phyloP scores from a whole-genome alignment of 1,140 invertebrate species.

The Tetramorium simillimum region DNA sequence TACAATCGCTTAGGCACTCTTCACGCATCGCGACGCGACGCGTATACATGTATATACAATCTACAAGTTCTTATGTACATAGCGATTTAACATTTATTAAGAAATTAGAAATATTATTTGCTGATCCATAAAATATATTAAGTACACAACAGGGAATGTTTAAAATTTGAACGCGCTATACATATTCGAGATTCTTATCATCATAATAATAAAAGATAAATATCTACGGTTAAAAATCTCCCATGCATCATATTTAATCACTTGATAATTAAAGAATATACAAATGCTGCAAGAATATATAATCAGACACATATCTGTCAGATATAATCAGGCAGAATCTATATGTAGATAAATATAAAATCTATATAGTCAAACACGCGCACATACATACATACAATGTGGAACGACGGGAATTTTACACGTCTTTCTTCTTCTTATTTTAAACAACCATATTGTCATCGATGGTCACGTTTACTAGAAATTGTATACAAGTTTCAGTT shows the following conservation, averaged over 20 bases:
- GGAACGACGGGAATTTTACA: not conserved
- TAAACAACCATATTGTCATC: not conserved
- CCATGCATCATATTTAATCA: not conserved
- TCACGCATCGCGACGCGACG: conserved; percentile 52
- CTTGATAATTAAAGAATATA: conserved; percentile 18
- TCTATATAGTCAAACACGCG: not conserved
- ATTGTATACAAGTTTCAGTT: conserved; percentile 37
- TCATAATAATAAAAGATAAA: conserved; percentile 40
- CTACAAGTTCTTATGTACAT: conserved; percentile 58
- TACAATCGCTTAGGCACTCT: conserved; percentile 57
- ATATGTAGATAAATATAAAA: not conserved
- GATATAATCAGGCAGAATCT: not conserved
- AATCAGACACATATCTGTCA: not conserved
- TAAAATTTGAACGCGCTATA: conserved; percentile 45
- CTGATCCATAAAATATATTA: conserved; percentile 73
- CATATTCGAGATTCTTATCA: conserved; percentile 36
- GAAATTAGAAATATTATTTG: conserved; percentile 39
- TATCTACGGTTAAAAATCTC: conserved; percentile 24
- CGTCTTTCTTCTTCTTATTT: not conserved
- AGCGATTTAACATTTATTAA: conserved; percentile 37
- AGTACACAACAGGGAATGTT: conserved; percentile 77
- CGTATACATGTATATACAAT: conserved; percentile 60
- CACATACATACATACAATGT: too few species aligned
- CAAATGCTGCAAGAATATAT: conserved; percentile 7
- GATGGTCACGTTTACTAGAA: not conserved